phyloP scores from a whole-genome alignment of 2,888 invertebrate genomes.

The Scaptomyza reducta region DNA sequence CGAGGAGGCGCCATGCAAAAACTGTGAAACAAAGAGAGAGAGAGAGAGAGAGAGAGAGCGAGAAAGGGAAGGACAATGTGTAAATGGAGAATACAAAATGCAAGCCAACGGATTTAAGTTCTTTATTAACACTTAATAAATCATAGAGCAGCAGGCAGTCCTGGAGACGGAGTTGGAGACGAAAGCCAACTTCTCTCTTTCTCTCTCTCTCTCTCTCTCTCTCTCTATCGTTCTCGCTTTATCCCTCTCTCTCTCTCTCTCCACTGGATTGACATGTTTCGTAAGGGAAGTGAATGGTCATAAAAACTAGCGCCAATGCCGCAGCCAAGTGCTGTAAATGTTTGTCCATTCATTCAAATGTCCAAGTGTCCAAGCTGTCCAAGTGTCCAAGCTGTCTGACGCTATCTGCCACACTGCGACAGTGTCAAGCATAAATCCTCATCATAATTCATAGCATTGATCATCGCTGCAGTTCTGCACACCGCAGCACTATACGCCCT shows the following conservation, averaged over 20 bases:
- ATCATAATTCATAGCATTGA: slow-evolving; percentile 83
- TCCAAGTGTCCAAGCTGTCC: slow-evolving; percentile 39
- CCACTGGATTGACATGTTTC: slow-evolving; percentile 38
- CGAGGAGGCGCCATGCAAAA: slow-evolving; percentile 16
- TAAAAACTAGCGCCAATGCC: slow-evolving; percentile 70
- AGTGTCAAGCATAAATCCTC: slow-evolving; percentile 83
- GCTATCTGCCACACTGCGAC: slow-evolving; percentile 79
- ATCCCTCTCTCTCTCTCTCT: slow-evolving; percentile 9
- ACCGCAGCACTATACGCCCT: not conserved
- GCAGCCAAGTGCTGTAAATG: slow-evolving; percentile 62
- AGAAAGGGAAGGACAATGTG: slow-evolving; percentile 23
- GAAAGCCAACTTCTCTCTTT: not conserved
- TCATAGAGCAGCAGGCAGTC: slow-evolving; percentile 61
- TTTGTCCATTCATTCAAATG: slow-evolving; percentile 56
- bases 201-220: not conserved
- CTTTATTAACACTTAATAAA: slow-evolving; percentile 84
- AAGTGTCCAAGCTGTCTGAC: slow-evolving; percentile 45
- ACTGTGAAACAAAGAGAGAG: slow-evolving; percentile 9
- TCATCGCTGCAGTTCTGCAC: slow-evolving; percentile 64
- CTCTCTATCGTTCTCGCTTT: not conserved
- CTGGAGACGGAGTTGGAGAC: slow-evolving; percentile 6
- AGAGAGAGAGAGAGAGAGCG: slow-evolving; percentile 16
- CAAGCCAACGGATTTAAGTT: slow-evolving; percentile 81
- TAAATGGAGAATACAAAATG: slow-evolving; percentile 62
- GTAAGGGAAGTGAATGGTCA: slow-evolving; percentile 68